Percentiles rank a stretch among this genome's conserved stretches.
Conservation (phyloP, 1,140 invertebrate species). For the Ctenoplectra terminalis region DNA sequence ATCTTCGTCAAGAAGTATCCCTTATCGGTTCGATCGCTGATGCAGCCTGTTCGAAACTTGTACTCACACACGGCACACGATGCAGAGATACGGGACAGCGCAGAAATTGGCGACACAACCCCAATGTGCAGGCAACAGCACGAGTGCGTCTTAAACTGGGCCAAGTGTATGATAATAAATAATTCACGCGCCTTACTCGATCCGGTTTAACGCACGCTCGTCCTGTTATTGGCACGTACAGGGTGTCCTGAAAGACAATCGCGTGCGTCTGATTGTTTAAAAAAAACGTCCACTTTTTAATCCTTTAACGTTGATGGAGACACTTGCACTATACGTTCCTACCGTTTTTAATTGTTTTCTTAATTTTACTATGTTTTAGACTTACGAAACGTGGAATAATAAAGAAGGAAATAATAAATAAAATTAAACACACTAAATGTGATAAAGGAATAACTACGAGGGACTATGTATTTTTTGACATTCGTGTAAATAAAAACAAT, state of each 20-base stretch:
- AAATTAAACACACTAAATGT: too few relatives aligned
- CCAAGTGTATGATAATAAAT: slow-evolving; percentile 73
- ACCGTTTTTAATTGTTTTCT: too few relatives aligned
- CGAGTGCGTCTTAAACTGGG: slow-evolving; percentile 64
- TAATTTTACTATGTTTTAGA: too few relatives aligned
- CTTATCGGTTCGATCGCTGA: neutral
- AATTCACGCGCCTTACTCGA: slow-evolving; percentile 56
- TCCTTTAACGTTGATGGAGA: too few relatives aligned
- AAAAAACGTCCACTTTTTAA: too few relatives aligned
- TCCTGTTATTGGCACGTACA: neutral
- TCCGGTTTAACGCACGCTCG: slow-evolving; percentile 49
- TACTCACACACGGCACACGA: too few relatives aligned
- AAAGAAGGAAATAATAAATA: too few relatives aligned
- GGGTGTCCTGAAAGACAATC: slow-evolving; percentile 2
- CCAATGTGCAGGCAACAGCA: slow-evolving; percentile 5
- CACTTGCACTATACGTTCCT: too few relatives aligned
- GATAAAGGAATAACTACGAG: too few relatives aligned
- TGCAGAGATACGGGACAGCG: neutral
- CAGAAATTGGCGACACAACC: slow-evolving; percentile 46
- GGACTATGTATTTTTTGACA: too few relatives aligned
- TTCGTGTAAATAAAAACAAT: too few relatives aligned
- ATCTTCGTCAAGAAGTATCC: neutral
- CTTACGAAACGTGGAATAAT: too few relatives aligned
- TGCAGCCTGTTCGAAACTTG: neutral
- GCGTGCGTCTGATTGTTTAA: neutral